Evolutionary conservation across 2,888 invertebrate species (phyloP), one percentile per base, ranked within the genome.

Genomic region (Buathra laborator): DNA sequence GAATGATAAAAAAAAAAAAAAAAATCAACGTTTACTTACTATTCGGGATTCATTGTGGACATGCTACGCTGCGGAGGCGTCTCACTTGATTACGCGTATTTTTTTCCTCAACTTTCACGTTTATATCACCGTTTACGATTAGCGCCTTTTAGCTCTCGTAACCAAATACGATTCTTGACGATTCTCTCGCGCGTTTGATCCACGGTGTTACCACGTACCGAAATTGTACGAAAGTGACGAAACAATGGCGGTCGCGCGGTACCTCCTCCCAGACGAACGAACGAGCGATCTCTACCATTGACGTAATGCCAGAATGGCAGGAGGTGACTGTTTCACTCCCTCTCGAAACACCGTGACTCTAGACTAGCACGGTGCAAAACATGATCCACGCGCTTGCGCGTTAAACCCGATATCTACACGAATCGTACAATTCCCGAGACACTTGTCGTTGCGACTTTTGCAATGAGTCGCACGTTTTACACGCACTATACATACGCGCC

Each of bases 31-130:
- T 92, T 90, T 92, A 94, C 94, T 94, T 90, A 94, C 94, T 94
- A 94, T 91, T 94, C 94, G 86, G 94, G 94, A 93, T 94, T 94
- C 94, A 94, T 94, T 91, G 94, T 94, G 93, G 93, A 94, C 94
- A 94, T 94, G 88, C 90, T 94, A 93, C 87, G 91, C 86, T 89
- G 88, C 86, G 87, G 87, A 89, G 86, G 88, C 81, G 76, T 76
- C 76, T 66, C 48, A 24, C 66, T 53, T 9, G 51, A 76, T 76
- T 66, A 48, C 75, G 64, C 48, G 51, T 43, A 51, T 76, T 19
- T 16, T 46, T 37, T 16, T 14, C 44, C 24, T n/a, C 51, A 24
- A 48, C 68, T 32, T 70, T 64, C 43, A 10, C 59, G 71, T 43
- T 46, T 48, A 81, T 3, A 37, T 46, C 37, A 44, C 6, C 14